Evolutionary conservation across 2,113 vertebrate genomes (phyloP).

Genomic region (Balaenoptera acutorostrata): DNA sequence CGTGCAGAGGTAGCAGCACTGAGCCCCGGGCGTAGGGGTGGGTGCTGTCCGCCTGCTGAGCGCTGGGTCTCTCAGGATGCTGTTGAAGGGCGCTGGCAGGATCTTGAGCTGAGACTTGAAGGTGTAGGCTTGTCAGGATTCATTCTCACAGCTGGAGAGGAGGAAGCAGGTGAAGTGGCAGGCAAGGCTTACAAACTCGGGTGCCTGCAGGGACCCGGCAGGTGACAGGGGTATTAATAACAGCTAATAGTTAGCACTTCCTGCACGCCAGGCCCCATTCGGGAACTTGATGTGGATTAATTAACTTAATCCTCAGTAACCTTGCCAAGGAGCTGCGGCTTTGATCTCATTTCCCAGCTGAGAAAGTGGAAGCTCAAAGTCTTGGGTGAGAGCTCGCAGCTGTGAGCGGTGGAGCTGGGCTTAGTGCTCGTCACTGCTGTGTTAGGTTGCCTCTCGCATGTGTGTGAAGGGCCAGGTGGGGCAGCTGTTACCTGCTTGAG

Average conservation of each 20-base stretch:
- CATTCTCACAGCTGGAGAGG: background rate
- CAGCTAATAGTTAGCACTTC: background rate
- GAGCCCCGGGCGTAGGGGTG: fast-evolving
- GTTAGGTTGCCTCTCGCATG: background rate
- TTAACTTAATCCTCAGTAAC: background rate
- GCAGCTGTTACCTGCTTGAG: background rate
- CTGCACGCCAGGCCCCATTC: too few species aligned
- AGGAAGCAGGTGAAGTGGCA: background rate
- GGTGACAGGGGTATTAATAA: background rate
- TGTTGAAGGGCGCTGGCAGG: background rate
- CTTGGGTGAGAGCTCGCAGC: background rate
- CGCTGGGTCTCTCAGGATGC: fast-evolving
- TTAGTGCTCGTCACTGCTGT: background rate
- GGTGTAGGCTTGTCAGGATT: background rate
- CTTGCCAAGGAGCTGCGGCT: background rate
- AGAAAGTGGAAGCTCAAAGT: background rate
- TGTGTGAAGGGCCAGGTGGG: background rate
- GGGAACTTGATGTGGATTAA: fast-evolving
- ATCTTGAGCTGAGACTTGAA: background rate
- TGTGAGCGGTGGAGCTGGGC: background rate
- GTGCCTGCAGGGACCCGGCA: background rate
- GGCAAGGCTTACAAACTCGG: background rate
- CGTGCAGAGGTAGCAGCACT: fast-evolving
- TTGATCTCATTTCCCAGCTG: background rate
- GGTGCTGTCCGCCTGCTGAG: fast-evolving